Evolutionary conservation across 23 tunicate genomes (phyloP).

Genomic region (Styela plicata): DNA sequence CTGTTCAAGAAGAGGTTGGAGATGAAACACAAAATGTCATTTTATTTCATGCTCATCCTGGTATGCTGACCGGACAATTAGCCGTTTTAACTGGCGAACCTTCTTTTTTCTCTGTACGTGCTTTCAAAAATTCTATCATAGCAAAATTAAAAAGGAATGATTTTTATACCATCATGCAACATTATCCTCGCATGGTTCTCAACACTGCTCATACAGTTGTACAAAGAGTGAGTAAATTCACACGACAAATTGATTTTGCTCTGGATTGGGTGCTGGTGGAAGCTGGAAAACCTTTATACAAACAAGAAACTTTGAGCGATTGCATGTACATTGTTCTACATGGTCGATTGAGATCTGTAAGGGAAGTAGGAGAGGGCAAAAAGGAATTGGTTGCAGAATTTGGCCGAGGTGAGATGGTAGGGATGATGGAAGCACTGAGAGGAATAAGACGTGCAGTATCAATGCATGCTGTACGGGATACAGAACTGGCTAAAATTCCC

Average conservation of each 20-base stretch:
- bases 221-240: constrained; percentile 76
- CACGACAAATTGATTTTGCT: constrained; percentile 98
- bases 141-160: constrained; percentile 42
- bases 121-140: constrained; percentile 59
- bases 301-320: constrained; percentile 67
- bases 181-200: constrained; percentile 81
- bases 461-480: constrained; percentile 93
- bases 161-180: constrained; percentile 85
- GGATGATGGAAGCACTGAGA: constrained; percentile 77
- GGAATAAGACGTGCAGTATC: constrained; percentile 68
- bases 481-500: constrained; percentile 97
- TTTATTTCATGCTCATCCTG: constrained; percentile 71
- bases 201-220: constrained; percentile 94
- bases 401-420: constrained; percentile 95
- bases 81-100: constrained; percentile 99
- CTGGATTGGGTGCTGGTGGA: constrained; percentile 94
- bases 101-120: constrained; percentile 76
- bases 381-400: constrained; percentile 90
- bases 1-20: constrained; percentile 18
- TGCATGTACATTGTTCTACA: constrained; percentile 92
- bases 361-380: constrained; percentile 43
- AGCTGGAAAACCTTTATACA: constrained; percentile 94
- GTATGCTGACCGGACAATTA: constrained; percentile 93
- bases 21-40: constrained; percentile 37
- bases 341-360: constrained; percentile 89